Evolutionary conservation across 2,113 vertebrate species (phyloP), one percentile per base, ranked within the genome.

Genomic region (Misgurnus anguillicaudatus): DNA sequence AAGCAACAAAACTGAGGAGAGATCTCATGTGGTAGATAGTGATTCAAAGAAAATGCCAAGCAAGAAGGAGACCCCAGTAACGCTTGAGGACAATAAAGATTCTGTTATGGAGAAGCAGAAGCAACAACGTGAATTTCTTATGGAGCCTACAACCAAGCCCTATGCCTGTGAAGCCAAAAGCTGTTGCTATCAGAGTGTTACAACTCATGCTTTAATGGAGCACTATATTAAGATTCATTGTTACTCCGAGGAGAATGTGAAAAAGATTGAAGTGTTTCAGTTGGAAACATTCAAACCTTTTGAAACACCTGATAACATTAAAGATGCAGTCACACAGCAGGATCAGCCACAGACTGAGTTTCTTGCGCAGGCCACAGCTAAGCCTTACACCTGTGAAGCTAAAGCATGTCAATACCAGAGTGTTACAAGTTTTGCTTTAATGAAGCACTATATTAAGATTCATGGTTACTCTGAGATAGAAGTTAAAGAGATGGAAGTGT

Each of bases 181-280:
- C 11, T 99, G 98, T 78, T 86, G 86, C 2, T 98, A 93, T 0
- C 93, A 94, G 79, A 96, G 95, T 71, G 95, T 95, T 76, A 96
- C 95, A 80, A 94, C 94, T 88, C 92, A 93, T 87, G 95, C 95
- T 78, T 92, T 99, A 72, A 85, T 94, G 84, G 93, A 94, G 79
- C 98, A 99, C 92, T 98, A 98, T 73, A 91, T 93, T 86, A 93
- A 84, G 85, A 94, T 93, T 78, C 98, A 99, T 85, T 92, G 94
- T 74, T 94, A 93, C 19, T 92, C 94, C 36, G 87, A 94, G 45
- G 94, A 95, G 80, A 92, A 94, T 69, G 95, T 97, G 55, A 94
- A 93, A 74, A 90, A 91, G 66, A 85, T 98, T 86, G 92, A 91
- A 19, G 93, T 94, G 90, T 94, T 96, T 83, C 93, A 93, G 65